phyloP scores from a whole-genome alignment of 2,797 vertebrate species.

The Brachymystax lenok region DNA sequence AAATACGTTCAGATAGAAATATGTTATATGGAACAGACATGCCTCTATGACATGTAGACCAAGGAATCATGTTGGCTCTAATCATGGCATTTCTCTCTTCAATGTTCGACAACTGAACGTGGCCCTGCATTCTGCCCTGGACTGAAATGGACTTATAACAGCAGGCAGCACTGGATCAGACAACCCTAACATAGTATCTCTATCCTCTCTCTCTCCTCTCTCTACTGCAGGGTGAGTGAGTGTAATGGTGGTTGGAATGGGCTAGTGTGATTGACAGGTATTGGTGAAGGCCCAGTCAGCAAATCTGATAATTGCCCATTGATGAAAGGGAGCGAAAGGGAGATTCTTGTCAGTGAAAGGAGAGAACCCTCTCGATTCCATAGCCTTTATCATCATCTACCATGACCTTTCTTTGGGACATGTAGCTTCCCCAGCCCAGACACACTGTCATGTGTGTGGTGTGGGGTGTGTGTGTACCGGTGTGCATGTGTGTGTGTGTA shows the following conservation, averaged over 20 bases:
- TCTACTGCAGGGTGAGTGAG: background rate
- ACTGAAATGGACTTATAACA: background rate
- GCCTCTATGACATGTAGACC: no score
- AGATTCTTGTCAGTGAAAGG: conserved; percentile 31
- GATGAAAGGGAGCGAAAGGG: conserved; percentile 20
- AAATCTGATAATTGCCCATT: conserved; percentile 62
- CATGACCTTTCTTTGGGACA: conserved; percentile 48
- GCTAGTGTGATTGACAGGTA: conserved; percentile 48
- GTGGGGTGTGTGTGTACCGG: background rate
- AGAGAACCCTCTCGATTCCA: conserved; percentile 29
- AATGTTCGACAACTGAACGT: no score
- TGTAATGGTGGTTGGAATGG: background rate
- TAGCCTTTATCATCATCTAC: conserved; percentile 39
- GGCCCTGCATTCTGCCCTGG: no score
- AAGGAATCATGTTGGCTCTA: no score
- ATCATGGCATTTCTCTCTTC: no score
- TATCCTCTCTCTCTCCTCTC: background rate
- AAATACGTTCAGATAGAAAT: background rate
- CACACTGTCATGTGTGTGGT: conserved; percentile 34
- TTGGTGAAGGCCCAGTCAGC: conserved; percentile 50
- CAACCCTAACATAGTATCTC: background rate
- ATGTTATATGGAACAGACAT: no score
- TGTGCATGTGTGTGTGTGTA: no score
- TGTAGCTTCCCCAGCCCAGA: conserved; percentile 14
- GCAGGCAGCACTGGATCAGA: background rate